Base-by-base conservation (phyloP, 2,797 vertebrate species). In the Sciurus carolinensis region DNA sequence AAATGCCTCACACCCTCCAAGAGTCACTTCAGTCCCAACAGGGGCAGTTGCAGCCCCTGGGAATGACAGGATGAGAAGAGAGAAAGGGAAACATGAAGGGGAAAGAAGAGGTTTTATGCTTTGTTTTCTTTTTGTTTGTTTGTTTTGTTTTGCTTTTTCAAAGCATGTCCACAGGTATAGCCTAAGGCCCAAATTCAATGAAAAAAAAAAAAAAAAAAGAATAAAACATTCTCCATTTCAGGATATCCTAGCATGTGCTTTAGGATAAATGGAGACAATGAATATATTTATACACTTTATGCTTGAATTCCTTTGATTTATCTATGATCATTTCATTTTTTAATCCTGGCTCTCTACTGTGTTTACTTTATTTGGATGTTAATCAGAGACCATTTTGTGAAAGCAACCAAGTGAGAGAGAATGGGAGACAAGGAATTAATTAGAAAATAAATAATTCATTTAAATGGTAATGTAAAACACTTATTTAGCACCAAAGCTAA, bases 381-480 rank as follows among this genome's bases (percentile, higher is more conserved):
- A 97, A 92, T 97, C 87, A 88, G 95, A 95, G 50, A 90, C 52
- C 71, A 83, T 93, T 95, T 90, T 83, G 50, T 95, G 75, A 95
- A 96, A 96, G 90, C 77, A 96, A 94, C 84, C 80, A 91, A 95
- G 77, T 67, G 50, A 95, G 77, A 88, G 76, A 93, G 85, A 91
- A 71, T 22, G 36, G 88, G 64, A 96, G 89, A 93, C 81, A 97
- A 64, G 52, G 57, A 97, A 91, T 92, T 94, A 96, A 96, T 96
- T 90, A 87, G 69, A 96, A 97, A 96, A 97, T 97, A 92, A 97
- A 96, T 95, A 96, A 96, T 96, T 96, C 96, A 94, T 92, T 92
- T 81, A 69, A 64, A 89, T 82, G 30, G 77, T 90, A 97, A 95
- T 59, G 80, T 92, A 94, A 94, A 93, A 57, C 22, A 71, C 83